Evolutionary conservation across 2,888 invertebrate genomes (phyloP).

Genomic region (Mechanitis mazaeus): DNA sequence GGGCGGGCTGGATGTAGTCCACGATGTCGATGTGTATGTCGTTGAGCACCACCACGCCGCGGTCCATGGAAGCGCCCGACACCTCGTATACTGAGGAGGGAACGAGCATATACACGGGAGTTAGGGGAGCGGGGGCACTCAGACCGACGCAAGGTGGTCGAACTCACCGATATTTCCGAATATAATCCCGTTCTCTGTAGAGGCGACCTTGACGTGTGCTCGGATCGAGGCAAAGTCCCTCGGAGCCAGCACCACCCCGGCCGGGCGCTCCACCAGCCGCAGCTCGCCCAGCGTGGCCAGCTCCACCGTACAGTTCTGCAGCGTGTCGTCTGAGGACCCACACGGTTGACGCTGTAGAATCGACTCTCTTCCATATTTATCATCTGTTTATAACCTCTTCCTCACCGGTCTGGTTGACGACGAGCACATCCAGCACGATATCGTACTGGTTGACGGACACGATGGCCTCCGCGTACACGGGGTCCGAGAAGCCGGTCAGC

Average conservation of each 20-base stretch:
- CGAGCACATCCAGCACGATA: conserved; percentile 97
- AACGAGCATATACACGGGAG: background rate
- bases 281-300: conserved; percentile 98
- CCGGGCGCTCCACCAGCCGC: conserved; percentile 98
- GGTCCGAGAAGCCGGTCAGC: conserved; percentile 98
- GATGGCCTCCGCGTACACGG: conserved; percentile 99
- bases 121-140: background rate
- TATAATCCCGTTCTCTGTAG: conserved; percentile 99
- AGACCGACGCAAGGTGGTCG: too few species aligned
- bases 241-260: conserved; percentile 95
- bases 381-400: too few species aligned
- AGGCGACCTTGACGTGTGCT: conserved; percentile 99
- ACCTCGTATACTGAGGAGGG: conserved; percentile 91
- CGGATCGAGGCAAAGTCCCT: conserved; percentile 98
- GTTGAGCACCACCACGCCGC: conserved; percentile 98
- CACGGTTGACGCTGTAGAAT: background rate
- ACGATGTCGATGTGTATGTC: conserved; percentile 99
- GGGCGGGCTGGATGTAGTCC: conserved; percentile 98
- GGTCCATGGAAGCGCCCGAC: conserved; percentile 91
- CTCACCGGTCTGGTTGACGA: conserved; percentile 96
- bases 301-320: conserved; percentile 98
- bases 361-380: background rate
- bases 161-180: conserved; percentile 96
- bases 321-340: conserved; percentile 83
- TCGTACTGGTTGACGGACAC: conserved; percentile 99